Percentiles rank a stretch among this genome's conserved stretches.
phyloP scores from a whole-genome alignment of 2,797 vertebrate species.

The Sciurus carolinensis region DNA sequence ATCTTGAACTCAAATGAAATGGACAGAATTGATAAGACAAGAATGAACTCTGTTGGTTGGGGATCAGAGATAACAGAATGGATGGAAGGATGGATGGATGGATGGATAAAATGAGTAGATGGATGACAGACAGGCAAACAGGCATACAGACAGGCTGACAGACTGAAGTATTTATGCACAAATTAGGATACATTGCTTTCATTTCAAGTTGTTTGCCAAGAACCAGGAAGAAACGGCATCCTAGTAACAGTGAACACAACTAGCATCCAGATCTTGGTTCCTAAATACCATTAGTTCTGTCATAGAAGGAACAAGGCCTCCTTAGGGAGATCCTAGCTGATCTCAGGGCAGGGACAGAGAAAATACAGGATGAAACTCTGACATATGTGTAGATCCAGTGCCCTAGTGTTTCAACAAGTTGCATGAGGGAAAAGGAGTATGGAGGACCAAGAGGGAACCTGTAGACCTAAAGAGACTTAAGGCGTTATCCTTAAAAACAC shows the following conservation, averaged over 20 bases:
- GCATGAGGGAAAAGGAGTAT: background rate
- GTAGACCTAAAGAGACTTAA: background rate
- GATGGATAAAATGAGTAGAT: background rate
- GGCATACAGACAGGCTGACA: too few species aligned
- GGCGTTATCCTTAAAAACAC: background rate
- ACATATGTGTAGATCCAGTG: background rate
- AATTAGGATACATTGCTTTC: background rate
- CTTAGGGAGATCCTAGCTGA: background rate
- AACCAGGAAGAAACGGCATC: background rate
- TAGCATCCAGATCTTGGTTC: slow-evolving; percentile 29
- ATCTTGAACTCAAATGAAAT: slow-evolving; percentile 15
- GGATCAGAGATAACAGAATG: background rate
- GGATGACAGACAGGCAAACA: background rate
- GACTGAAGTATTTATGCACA: background rate
- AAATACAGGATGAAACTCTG: background rate
- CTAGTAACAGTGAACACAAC: background rate
- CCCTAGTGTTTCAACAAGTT: slow-evolving; percentile 3
- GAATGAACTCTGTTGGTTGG: background rate
- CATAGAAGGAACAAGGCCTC: background rate
- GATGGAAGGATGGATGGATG: background rate
- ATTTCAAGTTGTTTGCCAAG: background rate
- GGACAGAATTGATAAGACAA: background rate
- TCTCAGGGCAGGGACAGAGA: background rate
- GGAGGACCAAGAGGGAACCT: background rate
- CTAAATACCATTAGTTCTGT: background rate